phyloP scores from a whole-genome alignment of 1,140 invertebrate species.

The Bilobella aurantiaca region DNA sequence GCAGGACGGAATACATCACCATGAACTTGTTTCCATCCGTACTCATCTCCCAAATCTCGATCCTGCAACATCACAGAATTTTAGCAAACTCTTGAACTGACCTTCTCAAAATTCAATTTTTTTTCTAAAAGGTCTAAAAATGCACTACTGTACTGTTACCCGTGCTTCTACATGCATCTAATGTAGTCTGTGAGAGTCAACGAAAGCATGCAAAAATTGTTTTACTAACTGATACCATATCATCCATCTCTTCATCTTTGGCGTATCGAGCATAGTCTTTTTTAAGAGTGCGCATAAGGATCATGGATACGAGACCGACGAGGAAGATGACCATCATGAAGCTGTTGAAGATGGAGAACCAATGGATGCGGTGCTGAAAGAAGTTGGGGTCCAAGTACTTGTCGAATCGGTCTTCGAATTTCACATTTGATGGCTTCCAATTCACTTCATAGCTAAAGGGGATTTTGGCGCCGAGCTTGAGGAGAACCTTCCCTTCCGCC shows the following conservation, averaged over 20 bases:
- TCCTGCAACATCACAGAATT: too few species aligned
- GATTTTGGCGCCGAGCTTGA: conserved; percentile 65
- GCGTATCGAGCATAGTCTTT: conserved; percentile 98
- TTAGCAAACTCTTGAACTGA: too few species aligned
- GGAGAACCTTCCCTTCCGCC: conserved; percentile 75
- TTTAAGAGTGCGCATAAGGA: conserved; percentile 91
- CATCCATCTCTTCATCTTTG: conserved; percentile 96
- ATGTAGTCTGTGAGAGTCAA: too few species aligned
- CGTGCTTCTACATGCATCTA: too few species aligned
- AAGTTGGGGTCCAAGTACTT: conserved; percentile 99
- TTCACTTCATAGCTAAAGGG: conserved; percentile 96
- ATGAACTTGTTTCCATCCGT: conserved; percentile 99
- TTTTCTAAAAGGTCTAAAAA: background rate
- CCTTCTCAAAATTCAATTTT: too few species aligned
- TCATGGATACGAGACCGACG: conserved; percentile 98
- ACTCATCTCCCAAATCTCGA: conserved; percentile 95
- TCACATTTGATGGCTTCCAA: conserved; percentile 79
- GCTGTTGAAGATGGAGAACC: conserved; percentile 99
- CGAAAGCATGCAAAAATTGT: too few species aligned
- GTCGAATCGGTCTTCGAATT: conserved; percentile 93
- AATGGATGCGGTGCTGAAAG: conserved; percentile 98
- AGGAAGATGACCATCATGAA: conserved; percentile 99
- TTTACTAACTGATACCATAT: too few species aligned
- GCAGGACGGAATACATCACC: conserved; percentile 96
- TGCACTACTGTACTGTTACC: too few species aligned